Evolutionary conservation across 2,797 vertebrate genomes (phyloP), one percentile per base, ranked within the genome.

Genomic region (Antrozous pallidus): DNA sequence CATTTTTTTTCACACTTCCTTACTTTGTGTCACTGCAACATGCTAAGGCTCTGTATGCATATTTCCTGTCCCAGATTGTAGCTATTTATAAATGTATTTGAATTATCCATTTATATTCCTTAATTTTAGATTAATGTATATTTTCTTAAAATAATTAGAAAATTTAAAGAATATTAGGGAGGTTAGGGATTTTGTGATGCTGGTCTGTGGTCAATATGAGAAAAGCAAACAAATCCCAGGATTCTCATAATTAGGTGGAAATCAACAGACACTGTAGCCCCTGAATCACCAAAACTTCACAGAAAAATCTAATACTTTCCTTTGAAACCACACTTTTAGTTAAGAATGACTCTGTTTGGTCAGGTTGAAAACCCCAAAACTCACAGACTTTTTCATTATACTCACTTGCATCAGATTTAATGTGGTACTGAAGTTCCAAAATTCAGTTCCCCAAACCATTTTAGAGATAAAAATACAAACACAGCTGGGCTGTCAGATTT

Each of bases 401-500:
- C 12, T 20, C 26, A 54, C 28, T 54, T 42, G 12, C 28, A 61
- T 88, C 45, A 71, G 87, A 95, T 47, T 28, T 51, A 89, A 69
- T 42, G 8, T 70, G 90, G 0, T 26, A 92, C 9, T n/a, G 10
- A 80, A 94, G 51, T 49, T 94, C 10, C 26, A 84, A 85, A 90
- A 82, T 78, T 18, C 71, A 74, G 11, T 20, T 94, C 88, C 96
- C 81, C 94, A 77, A 94, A 70, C 70, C 9, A 65, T 73, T 36
- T 78, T 36, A 36, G 69, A 70, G 75, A 86, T 78, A 89, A 88
- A 97, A 79, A 61, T 45, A 85, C 9, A 51, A 31, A 33, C 14
- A 36, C 31, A 94, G 70, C 17, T 47, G 78, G 74, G 54, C 71
- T 91, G 26, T 90, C 87, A 95, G 88, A 79, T 88, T 79, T 90